Base-by-base conservation (phyloP, 2,113 vertebrate genomes). In the Mastomys coucha region DNA sequence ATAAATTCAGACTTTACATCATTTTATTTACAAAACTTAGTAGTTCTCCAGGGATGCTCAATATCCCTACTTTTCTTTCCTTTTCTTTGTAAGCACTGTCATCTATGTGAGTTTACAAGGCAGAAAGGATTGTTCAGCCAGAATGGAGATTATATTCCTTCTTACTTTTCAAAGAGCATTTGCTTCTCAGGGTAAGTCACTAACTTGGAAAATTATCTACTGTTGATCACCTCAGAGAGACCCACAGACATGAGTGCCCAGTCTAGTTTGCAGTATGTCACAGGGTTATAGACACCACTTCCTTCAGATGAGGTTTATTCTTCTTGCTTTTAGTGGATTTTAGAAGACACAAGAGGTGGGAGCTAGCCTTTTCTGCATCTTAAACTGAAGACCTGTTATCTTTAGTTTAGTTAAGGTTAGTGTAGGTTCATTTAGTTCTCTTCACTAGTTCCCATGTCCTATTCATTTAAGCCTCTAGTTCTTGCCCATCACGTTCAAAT, bases 71-170 rank as follows among this genome's bases (percentile, higher is more conserved):
- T 56, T 42, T 95, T n/a, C 70, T 13, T 85, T 17, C 31, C 56
- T 86, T 19, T 72, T 70, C 93, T 63, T 70, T 82, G 22, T 36
- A 56, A 39, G 42, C 88, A 76, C 82, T 8, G 82, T 33, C 63
- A 8, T n/a, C 33, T 94, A 7, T 82, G 26, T 85, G 14, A 56
- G 88, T 94, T 94, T 88, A 82, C n/a, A 92, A 75, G 17, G 24
- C 53, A 76, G 67, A 36, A 75, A 86, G 72, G 75, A 89, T 70
- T 81, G 49, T 89, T 42, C 36, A 75, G 51, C 45, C 49, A 26
- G 28, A 60, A 78, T 89, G 11, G 7, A 86, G 65, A 53, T 26
- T 13, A 69, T 19, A 75, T 69, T 42, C 58, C 5, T 17, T 73
- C 17, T 53, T 31, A 3, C 33, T 87, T 19, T 58, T 20, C 12